Percentiles rank a stretch among this genome's conserved stretches.
Evolutionary conservation across 64 coral and sea anemone species (phyloP).

Genomic region (Dendrophyllia cribrosa): DNA sequence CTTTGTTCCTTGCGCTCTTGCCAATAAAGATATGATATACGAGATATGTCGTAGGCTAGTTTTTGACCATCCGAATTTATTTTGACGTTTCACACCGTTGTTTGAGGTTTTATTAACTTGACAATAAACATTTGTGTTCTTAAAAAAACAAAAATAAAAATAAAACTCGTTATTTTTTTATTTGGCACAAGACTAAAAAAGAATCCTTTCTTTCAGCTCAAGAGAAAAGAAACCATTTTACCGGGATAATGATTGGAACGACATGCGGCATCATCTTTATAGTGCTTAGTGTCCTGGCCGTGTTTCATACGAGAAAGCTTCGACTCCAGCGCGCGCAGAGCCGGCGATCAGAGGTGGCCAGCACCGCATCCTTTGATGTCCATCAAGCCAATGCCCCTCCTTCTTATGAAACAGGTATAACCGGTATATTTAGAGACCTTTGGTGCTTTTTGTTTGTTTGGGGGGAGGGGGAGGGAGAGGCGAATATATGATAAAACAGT

Average conservation of each 20-base stretch:
- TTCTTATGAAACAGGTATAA: slow-evolving; percentile 77
- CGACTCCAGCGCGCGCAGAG: slow-evolving; percentile 50
- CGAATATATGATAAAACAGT: too few species aligned
- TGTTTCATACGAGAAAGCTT: slow-evolving; percentile 83
- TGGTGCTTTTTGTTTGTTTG: neutral
- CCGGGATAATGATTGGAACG: slow-evolving; percentile 94
- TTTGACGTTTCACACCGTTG: too few species aligned
- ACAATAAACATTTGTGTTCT: too few species aligned
- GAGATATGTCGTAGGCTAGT: too few species aligned
- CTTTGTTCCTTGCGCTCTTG: too few species aligned
- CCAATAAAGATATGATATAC: too few species aligned
- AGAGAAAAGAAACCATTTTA: slow-evolving; percentile 66
- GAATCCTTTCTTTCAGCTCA: neutral
- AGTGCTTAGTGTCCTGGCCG: slow-evolving; percentile 83
- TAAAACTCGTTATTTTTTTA: too few species aligned
- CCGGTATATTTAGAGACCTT: neutral
- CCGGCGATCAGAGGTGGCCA: slow-evolving; percentile 65
- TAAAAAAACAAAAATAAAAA: too few species aligned
- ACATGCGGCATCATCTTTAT: slow-evolving; percentile 92
- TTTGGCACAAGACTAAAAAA: too few species aligned
- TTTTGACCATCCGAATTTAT: too few species aligned
- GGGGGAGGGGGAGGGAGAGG: neutral
- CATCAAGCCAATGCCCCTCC: slow-evolving; percentile 75
- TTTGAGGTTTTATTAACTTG: too few species aligned
- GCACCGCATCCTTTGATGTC: slow-evolving; percentile 82